Percentiles rank a stretch among this genome's conserved stretches.
These are phyloP conservation scores for Centruroides sculpturatus DNA, from an alignment of 1,140 invertebrate species.

Conservation along the genomic window DNA sequence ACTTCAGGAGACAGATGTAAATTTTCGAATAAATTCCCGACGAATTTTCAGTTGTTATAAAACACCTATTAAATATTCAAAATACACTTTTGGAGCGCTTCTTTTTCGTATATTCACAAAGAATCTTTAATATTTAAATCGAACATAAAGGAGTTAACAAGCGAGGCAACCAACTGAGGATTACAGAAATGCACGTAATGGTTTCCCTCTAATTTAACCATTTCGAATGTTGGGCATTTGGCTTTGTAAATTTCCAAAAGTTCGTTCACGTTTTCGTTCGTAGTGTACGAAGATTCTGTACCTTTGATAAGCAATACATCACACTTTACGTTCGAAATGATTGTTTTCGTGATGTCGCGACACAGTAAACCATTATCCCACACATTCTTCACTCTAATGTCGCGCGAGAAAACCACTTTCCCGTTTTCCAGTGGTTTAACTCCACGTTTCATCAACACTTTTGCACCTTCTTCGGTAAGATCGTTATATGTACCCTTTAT, in stretches of 20 bases:
- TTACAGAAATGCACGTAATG: slow-evolving; percentile 72
- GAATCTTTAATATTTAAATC: too few species aligned
- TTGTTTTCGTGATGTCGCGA: slow-evolving; percentile 3
- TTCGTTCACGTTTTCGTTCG: background rate
- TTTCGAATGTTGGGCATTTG: slow-evolving; percentile 35
- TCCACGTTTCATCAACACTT: slow-evolving; percentile 14
- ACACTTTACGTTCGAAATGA: slow-evolving; percentile 8
- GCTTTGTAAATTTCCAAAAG: slow-evolving; percentile 16
- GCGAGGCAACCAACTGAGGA: slow-evolving; percentile 44
- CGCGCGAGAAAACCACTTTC: slow-evolving; percentile 11
- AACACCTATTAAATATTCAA: too few species aligned
- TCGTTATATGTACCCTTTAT: slow-evolving; percentile 14
- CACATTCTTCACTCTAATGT: slow-evolving; percentile 9
- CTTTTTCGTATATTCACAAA: too few species aligned
- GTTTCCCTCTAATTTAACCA: slow-evolving; percentile 54
- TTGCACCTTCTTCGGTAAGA: slow-evolving; percentile 11
- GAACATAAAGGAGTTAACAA: slow-evolving; percentile 23
- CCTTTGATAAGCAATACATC: slow-evolving; percentile 15
- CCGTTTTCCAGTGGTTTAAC: background rate
- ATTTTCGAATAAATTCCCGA: too few species aligned
- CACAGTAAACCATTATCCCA: background rate
- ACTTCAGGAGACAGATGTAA: too few species aligned
- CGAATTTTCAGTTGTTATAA: too few species aligned
- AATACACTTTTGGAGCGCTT: too few species aligned
- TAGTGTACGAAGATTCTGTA: background rate